Conservation (phyloP, 2,113 vertebrate species). For the Clarias gariepinus region DNA sequence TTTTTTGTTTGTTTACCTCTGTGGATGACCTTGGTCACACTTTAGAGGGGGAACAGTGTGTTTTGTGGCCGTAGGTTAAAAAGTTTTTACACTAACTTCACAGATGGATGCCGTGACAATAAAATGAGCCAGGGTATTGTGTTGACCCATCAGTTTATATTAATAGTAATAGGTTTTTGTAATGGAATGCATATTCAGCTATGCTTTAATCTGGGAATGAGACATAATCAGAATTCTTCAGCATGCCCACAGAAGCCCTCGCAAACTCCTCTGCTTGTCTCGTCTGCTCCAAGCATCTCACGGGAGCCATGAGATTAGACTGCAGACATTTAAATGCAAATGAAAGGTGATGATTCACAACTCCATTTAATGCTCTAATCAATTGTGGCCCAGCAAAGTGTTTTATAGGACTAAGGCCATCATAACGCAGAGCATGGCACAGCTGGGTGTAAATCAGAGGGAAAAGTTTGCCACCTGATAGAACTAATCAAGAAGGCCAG, state of each 20-base stretch:
- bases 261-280: conserved; percentile 33
- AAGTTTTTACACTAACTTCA: conserved; percentile 12
- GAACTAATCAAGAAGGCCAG: conserved; percentile 53
- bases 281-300: conserved; percentile 45
- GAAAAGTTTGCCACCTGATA: conserved; percentile 56
- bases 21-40: conserved; percentile 42
- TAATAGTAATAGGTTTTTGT: conserved; percentile 28
- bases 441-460: conserved; percentile 55
- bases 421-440: conserved; percentile 49
- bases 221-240: conserved; percentile 30
- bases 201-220: conserved; percentile 12
- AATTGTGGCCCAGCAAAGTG: conserved; percentile 56
- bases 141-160: conserved; percentile 23
- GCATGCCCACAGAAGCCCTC: conserved; percentile 29
- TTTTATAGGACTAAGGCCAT: conserved; percentile 60
- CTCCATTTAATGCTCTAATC: conserved; percentile 60
- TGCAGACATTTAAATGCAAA: conserved; percentile 66
- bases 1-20: not conserved
- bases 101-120: conserved; percentile 17
- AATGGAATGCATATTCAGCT: conserved; percentile 19
- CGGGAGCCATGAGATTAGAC: conserved; percentile 51
- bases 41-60: conserved; percentile 28
- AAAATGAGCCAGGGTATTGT: conserved; percentile 18
- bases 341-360: conserved; percentile 64
- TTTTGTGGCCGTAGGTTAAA: conserved; percentile 11